Base-by-base conservation (phyloP, 2,888 invertebrate genomes). In the Apotomis turbidana region DNA sequence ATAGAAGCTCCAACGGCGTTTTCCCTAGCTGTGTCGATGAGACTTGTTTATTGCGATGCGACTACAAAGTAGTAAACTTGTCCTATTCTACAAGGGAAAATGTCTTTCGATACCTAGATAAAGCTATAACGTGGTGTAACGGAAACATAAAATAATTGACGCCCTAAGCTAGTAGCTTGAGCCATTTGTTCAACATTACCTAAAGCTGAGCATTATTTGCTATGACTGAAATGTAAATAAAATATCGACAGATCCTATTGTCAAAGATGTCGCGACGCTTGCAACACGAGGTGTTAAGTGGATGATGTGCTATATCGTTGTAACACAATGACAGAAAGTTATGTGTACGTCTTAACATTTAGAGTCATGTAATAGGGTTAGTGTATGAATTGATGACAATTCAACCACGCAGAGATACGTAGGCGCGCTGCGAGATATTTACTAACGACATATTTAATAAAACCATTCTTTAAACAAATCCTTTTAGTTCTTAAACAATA, bases 181-280 rank as follows among this genome's bases (percentile, higher is more conserved):
- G 58, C 5, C n/a, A 38, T 12, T 4, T 44, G 49, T 59, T 59
- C n/a, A 38, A 59, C 6, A n/a, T n/a, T 38, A n/a, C n/a, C n/a
- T n/a, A 8, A 27, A 27, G 27, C 27, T 27, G 27, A 27, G 27
- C 27, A 27, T 27, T 36, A n/a, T 10, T 5, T 61, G 9, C 27
- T 44, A 52, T 54, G 38, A 58, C 58, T 13, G 15, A 68, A 27
- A 38, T 41, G 64, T 60, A 41, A 46, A 67, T 60, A 58, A 55
- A 41, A 55, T 55, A 71, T 49, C 60, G n/a, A 15, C 15, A 75
- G 63, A 61, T 73, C 74, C 75, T 76, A 79, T 79, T 82, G 81
- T 79, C 75, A 78, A 79, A 85, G 81, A 81, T 86, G 83, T 84
- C 83, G 12, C 68, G 61, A 71, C 70, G 70, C 77, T 86, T 85